phyloP scores from a whole-genome alignment of 1,140 invertebrate species.

The Drosophila bocqueti region DNA sequence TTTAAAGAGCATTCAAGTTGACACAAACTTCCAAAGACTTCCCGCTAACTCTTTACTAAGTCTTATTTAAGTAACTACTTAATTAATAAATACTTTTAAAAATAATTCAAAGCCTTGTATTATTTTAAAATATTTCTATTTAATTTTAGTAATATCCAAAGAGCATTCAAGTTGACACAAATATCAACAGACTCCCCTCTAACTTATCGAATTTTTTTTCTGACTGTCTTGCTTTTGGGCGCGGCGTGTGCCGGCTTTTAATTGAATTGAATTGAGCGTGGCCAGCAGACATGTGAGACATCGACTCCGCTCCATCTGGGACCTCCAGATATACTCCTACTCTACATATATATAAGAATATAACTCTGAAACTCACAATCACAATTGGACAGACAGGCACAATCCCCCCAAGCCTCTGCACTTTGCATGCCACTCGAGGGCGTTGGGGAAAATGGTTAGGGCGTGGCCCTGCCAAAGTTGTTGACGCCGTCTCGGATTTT shows the following conservation, averaged over 20 bases:
- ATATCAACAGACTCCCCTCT: not conserved
- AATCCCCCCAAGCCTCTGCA: constrained; percentile 27
- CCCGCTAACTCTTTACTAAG: no score
- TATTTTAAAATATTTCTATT: not conserved
- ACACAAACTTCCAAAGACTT: no score
- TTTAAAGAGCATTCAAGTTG: no score
- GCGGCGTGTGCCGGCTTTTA: constrained; percentile 57
- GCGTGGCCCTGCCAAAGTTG: constrained; percentile 54
- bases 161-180: constrained; percentile 30
- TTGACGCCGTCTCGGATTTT: constrained; percentile 36
- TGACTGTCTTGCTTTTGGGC: constrained; percentile 34
- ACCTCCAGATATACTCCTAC: constrained; percentile 17
- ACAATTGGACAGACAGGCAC: constrained; percentile 15
- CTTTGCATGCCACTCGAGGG: constrained; percentile 50
- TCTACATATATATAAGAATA: not conserved
- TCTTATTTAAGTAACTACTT: no score
- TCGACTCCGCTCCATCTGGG: constrained; percentile 31
- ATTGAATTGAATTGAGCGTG: constrained; percentile 70
- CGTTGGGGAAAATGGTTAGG: constrained; percentile 38
- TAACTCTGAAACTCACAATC: constrained; percentile 4
- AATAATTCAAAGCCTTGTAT: no score
- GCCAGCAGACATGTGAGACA: constrained; percentile 61
- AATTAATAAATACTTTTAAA: no score
- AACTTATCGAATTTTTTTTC: constrained; percentile 12
- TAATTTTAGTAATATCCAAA: not conserved